Evolutionary conservation across 2,888 invertebrate species (phyloP).

Genomic region (Lepidocyrtoides sp.): DNA sequence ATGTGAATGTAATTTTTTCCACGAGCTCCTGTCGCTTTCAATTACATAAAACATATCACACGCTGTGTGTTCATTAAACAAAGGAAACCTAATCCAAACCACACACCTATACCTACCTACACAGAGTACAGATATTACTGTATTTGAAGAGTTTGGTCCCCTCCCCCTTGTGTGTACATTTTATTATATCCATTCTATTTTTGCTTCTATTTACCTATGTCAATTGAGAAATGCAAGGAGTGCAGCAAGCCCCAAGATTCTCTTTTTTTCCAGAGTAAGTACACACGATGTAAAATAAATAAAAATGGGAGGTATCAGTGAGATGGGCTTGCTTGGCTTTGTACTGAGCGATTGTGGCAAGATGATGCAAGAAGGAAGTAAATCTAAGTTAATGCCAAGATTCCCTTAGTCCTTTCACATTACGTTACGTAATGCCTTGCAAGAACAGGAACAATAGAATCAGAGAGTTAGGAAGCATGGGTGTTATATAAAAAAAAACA

Average conservation of each 20-base stretch:
- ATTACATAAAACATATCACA: conserved; percentile 54
- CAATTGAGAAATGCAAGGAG: conserved; percentile 14
- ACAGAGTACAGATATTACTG: not conserved
- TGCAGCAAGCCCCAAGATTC: not conserved
- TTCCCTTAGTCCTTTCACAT: conserved; percentile 71
- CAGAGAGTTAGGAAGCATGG: not conserved
- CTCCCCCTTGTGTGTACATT: not conserved
- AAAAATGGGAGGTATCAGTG: conserved; percentile 11
- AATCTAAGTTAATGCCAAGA: conserved; percentile 79
- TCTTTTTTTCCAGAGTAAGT: not conserved
- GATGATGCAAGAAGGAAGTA: conserved; percentile 68
- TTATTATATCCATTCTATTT: not conserved
- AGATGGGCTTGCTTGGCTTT: not conserved
- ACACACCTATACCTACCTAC: conserved; percentile 13
- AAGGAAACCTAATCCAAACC: conserved; percentile 26
- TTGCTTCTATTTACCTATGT: not conserved
- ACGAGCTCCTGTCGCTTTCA: conserved; percentile 63
- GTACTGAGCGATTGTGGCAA: conserved; percentile 16
- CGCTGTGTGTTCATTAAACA: conserved; percentile 58
- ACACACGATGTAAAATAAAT: conserved; percentile 6
- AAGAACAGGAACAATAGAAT: not conserved
- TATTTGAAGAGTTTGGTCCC: not conserved
- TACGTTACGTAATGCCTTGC: conserved; percentile 49
- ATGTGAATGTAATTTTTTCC: conserved; percentile 52
- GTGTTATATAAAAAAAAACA: conserved; percentile 28